phyloP scores from a whole-genome alignment of 2,888 invertebrate species.

The Aphidoletes aphidimyza region DNA sequence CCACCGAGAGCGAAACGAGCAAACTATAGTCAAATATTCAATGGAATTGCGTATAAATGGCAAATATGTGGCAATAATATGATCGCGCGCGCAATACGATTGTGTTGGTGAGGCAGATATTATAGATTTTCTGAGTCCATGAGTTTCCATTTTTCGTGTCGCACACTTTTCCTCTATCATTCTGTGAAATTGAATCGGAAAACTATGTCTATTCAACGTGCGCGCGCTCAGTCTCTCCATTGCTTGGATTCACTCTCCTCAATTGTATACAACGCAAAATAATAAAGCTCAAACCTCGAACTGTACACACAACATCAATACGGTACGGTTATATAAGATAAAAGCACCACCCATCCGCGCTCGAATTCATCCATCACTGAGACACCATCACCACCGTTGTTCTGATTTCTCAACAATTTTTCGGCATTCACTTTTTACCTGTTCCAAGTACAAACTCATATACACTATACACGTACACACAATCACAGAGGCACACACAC shows the following conservation, averaged over 20 bases:
- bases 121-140: slow-evolving; percentile 31
- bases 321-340: slow-evolving; percentile 38
- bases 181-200: background rate
- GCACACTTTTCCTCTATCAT: slow-evolving; percentile 6
- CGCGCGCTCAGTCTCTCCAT: background rate
- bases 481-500: background rate
- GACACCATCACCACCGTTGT: background rate
- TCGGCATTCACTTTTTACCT: background rate
- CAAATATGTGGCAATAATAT: background rate
- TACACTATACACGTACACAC: background rate
- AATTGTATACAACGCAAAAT: background rate
- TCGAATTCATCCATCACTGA: slow-evolving; percentile 11
- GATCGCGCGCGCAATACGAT: background rate
- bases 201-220: background rate
- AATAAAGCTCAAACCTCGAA: background rate
- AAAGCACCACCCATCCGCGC: slow-evolving; percentile 50
- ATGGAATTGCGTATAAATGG: slow-evolving; percentile 15
- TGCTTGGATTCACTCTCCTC: background rate
- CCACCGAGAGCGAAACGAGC: background rate
- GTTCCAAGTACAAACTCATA: background rate
- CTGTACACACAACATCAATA: background rate
- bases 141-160: slow-evolving; percentile 7
- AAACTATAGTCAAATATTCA: background rate
- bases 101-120: slow-evolving; percentile 14
- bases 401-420: slow-evolving; percentile 21